Percentiles rank a stretch among this genome's conserved stretches.
These are phyloP conservation scores for Anticlea derivata DNA, from an alignment of 2,888 invertebrate genomes.

Conservation along the genomic window DNA sequence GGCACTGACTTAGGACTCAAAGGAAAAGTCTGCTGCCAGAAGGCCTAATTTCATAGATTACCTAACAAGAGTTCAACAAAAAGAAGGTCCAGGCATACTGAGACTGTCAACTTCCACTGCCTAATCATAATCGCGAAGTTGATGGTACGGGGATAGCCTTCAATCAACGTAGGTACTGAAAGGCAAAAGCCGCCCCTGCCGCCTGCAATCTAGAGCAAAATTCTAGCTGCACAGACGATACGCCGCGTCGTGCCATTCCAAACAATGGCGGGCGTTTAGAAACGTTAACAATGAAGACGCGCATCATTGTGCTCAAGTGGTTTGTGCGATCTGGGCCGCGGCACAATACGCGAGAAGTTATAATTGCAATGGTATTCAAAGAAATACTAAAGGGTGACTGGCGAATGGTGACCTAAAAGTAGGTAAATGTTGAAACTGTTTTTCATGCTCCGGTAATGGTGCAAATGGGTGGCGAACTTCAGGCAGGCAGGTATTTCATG, in stretches of 20 bases:
- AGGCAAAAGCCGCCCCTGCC: constrained; percentile 1
- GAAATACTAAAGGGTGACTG: constrained; percentile 33
- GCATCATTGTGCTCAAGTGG: constrained; percentile 40
- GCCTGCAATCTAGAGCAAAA: constrained; percentile 21
- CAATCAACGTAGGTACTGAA: no score
- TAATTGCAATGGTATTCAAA: constrained; percentile 40
- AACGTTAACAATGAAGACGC: constrained; percentile 42
- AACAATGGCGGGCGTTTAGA: constrained; percentile 45
- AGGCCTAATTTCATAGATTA: no score
- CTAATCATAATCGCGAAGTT: no score
- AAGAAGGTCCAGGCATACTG: no score
- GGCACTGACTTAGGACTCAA: no score
- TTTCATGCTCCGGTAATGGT: not conserved
- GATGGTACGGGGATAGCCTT: no score
- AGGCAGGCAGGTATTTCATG: no score
- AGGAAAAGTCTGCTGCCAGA: no score
- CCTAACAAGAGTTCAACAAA: no score
- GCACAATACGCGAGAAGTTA: constrained; percentile 38
- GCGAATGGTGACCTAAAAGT: constrained; percentile 21
- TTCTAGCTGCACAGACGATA: constrained; percentile 18
- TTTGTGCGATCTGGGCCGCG: constrained; percentile 35
- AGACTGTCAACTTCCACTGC: no score
- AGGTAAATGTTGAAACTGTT: constrained; percentile 20
- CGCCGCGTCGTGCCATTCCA: constrained; percentile 37
- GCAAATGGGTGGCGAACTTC: no score